Conservation (phyloP, 2,888 invertebrate species). For the Tipula unca region DNA sequence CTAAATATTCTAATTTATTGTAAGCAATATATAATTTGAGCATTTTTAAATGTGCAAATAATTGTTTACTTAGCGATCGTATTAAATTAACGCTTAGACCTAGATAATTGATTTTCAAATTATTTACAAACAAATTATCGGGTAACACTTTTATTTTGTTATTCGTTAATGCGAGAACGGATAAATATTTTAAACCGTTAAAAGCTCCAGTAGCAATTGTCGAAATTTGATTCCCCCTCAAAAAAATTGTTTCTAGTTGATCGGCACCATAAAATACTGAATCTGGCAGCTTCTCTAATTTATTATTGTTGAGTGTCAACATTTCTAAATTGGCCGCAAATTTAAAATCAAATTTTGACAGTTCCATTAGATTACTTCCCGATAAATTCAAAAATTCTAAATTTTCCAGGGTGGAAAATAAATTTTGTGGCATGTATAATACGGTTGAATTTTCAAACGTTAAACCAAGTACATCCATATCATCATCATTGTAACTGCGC, state of each 20-base stretch:
- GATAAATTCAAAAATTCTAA: neutral
- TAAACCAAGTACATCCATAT: too few relatives aligned
- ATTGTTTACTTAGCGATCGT: neutral
- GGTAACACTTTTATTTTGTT: neutral
- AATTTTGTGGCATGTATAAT: neutral
- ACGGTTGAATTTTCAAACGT: neutral
- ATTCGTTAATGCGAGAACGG: neutral
- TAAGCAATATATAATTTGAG: too few relatives aligned
- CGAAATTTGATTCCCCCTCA: neutral
- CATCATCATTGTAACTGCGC: too few relatives aligned
- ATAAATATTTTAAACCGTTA: neutral
- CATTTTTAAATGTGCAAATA: neutral
- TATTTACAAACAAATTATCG: neutral
- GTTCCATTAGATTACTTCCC: neutral
- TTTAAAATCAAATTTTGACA: neutral
- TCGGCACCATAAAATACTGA: neutral
- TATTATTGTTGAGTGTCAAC: neutral
- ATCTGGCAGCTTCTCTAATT: neutral
- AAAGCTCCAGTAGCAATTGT: neutral
- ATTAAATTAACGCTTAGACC: neutral
- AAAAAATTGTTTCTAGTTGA: neutral
- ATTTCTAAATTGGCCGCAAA: neutral
- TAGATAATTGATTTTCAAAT: neutral
- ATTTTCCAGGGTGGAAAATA: neutral
- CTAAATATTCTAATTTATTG: too few relatives aligned